Evolutionary conservation across 2,797 vertebrate species (phyloP), one percentile per base, ranked within the genome.

Genomic region (Jordanella pulchra): DNA sequence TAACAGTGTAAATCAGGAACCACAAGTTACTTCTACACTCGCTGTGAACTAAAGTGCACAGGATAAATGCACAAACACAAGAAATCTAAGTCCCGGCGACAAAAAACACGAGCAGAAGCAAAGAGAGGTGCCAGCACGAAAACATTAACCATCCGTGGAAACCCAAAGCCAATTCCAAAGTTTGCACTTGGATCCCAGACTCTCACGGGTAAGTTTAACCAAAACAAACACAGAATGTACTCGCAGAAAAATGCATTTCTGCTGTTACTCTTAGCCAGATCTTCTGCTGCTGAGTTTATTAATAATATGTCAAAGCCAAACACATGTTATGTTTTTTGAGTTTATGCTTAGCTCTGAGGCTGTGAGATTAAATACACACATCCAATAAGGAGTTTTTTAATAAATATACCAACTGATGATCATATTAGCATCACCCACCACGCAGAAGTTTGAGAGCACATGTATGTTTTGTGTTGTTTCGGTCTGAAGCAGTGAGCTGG

Each of bases 191-290:
- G 89, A 91, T 91, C 85, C 79, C 75, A 86, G 88, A 81, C 82
- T 89, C 86, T 90, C 82, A 78, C 81, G 86, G 79, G 83, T 89
- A 86, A 88, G 84, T 91, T 91, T 89, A 90, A 90, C 76, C 78
- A 90, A 89, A 91, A 91, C 83, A 91, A 92, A 90, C 89, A 89
- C 86, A 89, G 88, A 82, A 87, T 88, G 87, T 85, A 84, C 88
- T 85, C 56, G 44, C 73, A 87, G 86, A 85, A 76, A 71, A 84
- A 83, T 70, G 80, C 79, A 84, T 84, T 81, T 80, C 78, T 78
- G 85, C 81, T 80, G 48, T 84, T 87, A 35, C 75, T 83, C 73
- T 72, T 27, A 79, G 83, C 76, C 84, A 81, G 76, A 78, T 89
- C 83, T 86, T 88, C 83, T 87, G 73, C 86, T 86, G 70, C 69